Evolutionary conservation across 2,797 vertebrate species (phyloP), one percentile per base, ranked within the genome.

Genomic region (Eulemur coronatus): DNA sequence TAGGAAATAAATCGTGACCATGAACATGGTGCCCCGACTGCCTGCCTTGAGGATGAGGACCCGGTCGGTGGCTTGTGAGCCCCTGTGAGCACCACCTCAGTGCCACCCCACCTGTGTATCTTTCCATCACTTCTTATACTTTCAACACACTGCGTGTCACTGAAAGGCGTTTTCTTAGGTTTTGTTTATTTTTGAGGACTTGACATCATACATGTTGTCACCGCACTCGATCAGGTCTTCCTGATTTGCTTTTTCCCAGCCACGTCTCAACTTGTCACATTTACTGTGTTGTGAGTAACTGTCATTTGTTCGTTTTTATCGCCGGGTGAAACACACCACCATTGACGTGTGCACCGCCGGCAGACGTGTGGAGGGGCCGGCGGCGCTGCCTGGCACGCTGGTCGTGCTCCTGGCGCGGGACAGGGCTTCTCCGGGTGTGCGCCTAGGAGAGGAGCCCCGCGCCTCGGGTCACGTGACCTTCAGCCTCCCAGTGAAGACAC

Each of bases 351-450:
- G 15, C 41, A 5, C 41, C 41, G 5, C 41, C 41, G 41, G 41
- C 1, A 15, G 69, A 22, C 1, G 1, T 48, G 2, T 2, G 46
- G 48, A 41, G 38, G 22, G 1, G 3, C 63, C 6, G 5, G 5
- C 38, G 13, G 41, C 1, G 48, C 18, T 7, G 26, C 67, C 22
- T 22, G 52, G 6, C 78, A 1, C 46, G 10, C 35, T 18, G 18
- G 14, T 33, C 73, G 18, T 12, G 2, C 41, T 24, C 26, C 50
- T 33, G 15, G 57, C 2, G 6, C 78, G 3, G 1, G 18, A 26
- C 79, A 2, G 13, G 46, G 8, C 3, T 22, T 33, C 48, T 78
- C 26, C 35, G 5, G 3, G 1, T 2, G 22, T 50, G 22, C 14
- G 5, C 30, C 43, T 7, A 4, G 28, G 17, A 76, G 61, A 73